Evolutionary conservation across 2,888 invertebrate species (phyloP).

Genomic region (Diadegma fenestrale): DNA sequence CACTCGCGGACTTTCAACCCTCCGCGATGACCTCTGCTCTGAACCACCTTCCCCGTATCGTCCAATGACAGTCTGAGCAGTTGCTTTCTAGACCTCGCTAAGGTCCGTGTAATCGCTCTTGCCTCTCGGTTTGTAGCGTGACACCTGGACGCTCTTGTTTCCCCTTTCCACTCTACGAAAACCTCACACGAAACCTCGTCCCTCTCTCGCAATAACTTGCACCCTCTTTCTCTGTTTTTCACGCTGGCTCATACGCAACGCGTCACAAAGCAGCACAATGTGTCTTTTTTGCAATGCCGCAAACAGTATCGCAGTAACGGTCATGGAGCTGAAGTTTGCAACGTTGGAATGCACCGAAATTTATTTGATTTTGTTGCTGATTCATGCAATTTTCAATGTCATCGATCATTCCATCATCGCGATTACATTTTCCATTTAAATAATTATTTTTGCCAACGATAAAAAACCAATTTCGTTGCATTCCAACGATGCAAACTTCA

Average conservation of each 20-base stretch:
- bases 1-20: constrained; percentile 67
- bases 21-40: constrained; percentile 45
- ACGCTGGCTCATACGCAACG: constrained; percentile 10
- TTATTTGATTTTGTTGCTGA: too few species aligned
- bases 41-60: constrained; percentile 12
- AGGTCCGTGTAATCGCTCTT: constrained; percentile 73
- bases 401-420: too few species aligned
- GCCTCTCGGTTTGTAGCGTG: constrained; percentile 72
- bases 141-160: constrained; percentile 69
- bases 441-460: too few species aligned
- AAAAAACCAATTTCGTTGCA: too few species aligned
- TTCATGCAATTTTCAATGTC: too few species aligned
- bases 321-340: too few species aligned
- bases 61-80: constrained; percentile 49
- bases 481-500: too few species aligned
- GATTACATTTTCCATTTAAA: too few species aligned
- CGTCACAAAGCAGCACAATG: constrained; percentile 45
- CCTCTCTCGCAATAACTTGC: neutral
- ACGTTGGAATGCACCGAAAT: too few species aligned
- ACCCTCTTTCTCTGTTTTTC: neutral
- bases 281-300: constrained; percentile 49
- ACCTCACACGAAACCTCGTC: constrained; percentile 18
- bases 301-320: too few species aligned
- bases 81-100: constrained; percentile 31
- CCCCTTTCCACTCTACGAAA: constrained; percentile 26